Percentiles rank a stretch among this genome's conserved stretches.
Conservation (phyloP, 1,140 invertebrate genomes). For the Bombus terrestris region DNA sequence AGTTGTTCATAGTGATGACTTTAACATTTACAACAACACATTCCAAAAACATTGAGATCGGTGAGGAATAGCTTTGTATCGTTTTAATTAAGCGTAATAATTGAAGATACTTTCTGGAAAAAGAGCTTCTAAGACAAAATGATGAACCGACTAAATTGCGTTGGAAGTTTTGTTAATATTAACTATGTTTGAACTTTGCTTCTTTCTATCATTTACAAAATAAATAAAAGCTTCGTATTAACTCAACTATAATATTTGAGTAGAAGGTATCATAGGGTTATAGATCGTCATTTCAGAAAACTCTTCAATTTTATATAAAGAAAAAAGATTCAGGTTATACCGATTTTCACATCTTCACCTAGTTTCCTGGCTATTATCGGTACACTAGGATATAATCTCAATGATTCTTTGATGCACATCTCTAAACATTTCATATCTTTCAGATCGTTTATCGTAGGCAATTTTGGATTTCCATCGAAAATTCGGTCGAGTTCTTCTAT, state of each 20-base stretch:
- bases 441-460: conserved; percentile 84
- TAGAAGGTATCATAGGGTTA: neutral
- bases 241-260: neutral
- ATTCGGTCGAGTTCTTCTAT: conserved; percentile 85
- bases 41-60: too few species aligned
- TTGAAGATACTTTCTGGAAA: neutral
- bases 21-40: too few species aligned
- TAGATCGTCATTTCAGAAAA: neutral
- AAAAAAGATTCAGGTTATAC: conserved; percentile 50
- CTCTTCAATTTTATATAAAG: neutral
- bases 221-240: neutral
- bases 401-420: conserved; percentile 86
- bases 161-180: too few species aligned
- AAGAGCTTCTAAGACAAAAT: neutral
- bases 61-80: too few species aligned
- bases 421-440: conserved; percentile 86
- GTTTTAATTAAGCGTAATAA: neutral
- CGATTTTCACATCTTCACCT: conserved; percentile 83
- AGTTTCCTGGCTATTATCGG: conserved; percentile 85
- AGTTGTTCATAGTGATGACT: too few species aligned
- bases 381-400: conserved; percentile 88
- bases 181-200: neutral
- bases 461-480: conserved; percentile 80
- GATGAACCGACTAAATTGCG: too few species aligned
- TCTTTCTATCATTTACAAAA: neutral